Percentiles rank a stretch among this genome's conserved stretches.
Conservation (phyloP, 2,113 vertebrate species). For the Crotalus viridis region DNA sequence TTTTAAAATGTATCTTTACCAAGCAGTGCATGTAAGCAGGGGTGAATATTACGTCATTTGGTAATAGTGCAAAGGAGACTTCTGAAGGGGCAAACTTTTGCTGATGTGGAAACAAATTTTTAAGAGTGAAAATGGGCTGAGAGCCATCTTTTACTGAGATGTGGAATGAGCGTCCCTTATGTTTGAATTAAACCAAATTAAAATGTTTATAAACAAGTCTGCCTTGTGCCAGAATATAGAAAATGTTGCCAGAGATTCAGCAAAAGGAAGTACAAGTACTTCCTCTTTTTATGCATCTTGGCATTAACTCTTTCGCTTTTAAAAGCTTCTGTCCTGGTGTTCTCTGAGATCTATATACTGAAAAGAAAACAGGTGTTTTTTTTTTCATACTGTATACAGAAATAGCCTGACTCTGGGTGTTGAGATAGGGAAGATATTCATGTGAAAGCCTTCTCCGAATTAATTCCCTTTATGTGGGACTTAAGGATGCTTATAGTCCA, state of each 20-base stretch:
- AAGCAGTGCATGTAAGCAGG: background rate
- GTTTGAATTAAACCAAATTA: background rate
- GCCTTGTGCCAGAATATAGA: conserved; percentile 18
- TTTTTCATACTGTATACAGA: background rate
- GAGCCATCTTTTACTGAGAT: conserved; percentile 11
- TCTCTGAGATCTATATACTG: background rate
- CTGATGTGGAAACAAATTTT: conserved; percentile 34
- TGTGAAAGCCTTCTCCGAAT: too few species aligned
- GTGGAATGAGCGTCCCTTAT: conserved; percentile 41
- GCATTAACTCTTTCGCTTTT: background rate
- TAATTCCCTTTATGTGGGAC: background rate
- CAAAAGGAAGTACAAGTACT: background rate
- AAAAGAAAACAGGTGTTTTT: background rate
- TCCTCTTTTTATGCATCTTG: conserved; percentile 1
- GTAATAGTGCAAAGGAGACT: conserved; percentile 43
- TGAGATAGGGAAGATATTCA: background rate
- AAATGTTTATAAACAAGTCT: conserved; percentile 26
- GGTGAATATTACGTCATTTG: conserved; percentile 50
- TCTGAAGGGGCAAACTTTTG: conserved; percentile 38
- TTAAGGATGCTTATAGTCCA: background rate
- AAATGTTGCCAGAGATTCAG: background rate
- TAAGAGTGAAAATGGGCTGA: conserved; percentile 30
- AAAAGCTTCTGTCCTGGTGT: background rate
- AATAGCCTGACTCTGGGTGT: background rate
- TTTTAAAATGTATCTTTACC: conserved; percentile 37